Evolutionary conservation across 2,888 invertebrate genomes (phyloP), one percentile per base, ranked within the genome.

Genomic region (Opisthograptis luteolata): DNA sequence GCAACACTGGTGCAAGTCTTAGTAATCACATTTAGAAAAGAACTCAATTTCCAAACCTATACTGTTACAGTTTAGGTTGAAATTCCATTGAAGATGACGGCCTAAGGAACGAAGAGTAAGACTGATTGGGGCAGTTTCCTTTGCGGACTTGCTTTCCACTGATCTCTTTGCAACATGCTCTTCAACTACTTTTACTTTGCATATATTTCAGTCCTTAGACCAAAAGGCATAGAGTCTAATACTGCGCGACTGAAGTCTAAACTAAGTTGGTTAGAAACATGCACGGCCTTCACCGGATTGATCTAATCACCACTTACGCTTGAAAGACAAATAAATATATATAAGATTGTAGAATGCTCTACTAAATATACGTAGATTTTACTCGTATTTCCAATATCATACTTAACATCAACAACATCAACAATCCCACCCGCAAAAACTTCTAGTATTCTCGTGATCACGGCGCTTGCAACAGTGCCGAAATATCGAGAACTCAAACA

Each of bases 111-210:
- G 36, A 58, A 48, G 55, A 57, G 50, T 43, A 61, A 72, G 69
- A 70, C 71, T 73, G 70, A 77, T 75, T 70, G 70, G 66, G 63
- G 58, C 60, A 66, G 76, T 74, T 73, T 71, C 67, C 67, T 79
- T 70, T 66, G 42, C 58, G 55, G 60, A 55, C 55, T 45, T 57
- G 58, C 60, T 63, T 66, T 66, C 64, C 58, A 62, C 55, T 55
- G 56, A 56, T 62, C 60, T 58, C 53, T 55, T 56, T 53, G 47
- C 56, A 55, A 44, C 51, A 28, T 44, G 34, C 41, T 49, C 45
- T 28, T 35, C 30, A 39, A 37, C 42, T 20, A 10, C 8, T 34
- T 41, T 34, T 28, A 19, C 39, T 55, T 36, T 55, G 48, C 53
- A 44, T 48, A 34, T 36, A 36, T 40, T 24, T 13, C 17, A 49